Conservation (phyloP, 2,797 vertebrate genomes). For the Alauda arvensis region DNA sequence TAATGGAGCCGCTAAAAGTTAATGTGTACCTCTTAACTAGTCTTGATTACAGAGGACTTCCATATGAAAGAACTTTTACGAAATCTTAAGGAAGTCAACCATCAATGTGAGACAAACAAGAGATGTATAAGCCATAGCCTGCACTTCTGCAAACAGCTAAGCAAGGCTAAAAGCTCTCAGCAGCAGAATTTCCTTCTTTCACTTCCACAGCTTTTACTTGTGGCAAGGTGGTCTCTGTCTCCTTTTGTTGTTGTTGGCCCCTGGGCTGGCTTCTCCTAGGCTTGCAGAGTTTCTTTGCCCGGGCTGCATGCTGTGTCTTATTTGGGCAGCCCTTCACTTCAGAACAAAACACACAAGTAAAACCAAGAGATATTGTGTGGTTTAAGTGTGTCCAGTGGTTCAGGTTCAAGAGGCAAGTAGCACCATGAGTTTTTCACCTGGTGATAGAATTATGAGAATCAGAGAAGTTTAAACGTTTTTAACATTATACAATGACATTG, state of each 20-base stretch:
- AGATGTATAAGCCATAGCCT: neutral
- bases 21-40: neutral
- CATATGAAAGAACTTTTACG: neutral
- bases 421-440: neutral
- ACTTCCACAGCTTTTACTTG: neutral
- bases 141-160: neutral
- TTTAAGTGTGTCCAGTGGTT: neutral
- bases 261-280: neutral
- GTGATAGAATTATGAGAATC: neutral
- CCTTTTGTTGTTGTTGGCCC: neutral
- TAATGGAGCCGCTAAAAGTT: neutral
- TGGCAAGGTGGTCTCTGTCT: neutral
- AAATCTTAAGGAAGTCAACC: neutral
- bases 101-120: neutral
- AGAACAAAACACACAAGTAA: neutral
- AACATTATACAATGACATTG: neutral
- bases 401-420: neutral
- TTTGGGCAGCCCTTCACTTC: neutral
- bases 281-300: neutral
- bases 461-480: neutral
- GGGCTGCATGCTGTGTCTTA: neutral
- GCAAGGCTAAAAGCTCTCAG: neutral
- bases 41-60: neutral
- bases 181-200: neutral
- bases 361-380: neutral